Conservation (phyloP, 1,140 invertebrate genomes). For the Tetramorium simillimum region DNA sequence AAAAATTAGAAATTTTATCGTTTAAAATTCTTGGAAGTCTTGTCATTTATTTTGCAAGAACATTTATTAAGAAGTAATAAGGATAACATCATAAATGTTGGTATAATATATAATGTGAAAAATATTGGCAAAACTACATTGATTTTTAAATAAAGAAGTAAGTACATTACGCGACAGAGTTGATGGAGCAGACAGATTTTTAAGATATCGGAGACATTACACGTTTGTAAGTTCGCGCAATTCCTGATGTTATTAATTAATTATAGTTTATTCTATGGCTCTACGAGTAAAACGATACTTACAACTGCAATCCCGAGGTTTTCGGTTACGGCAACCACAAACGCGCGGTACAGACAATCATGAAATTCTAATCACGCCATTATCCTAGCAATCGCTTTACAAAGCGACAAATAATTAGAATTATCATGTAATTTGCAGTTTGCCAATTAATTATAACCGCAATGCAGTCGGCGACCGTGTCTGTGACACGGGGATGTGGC, state of each 20-base stretch:
- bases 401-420: constrained; percentile 61
- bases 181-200: not conserved
- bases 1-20: not conserved
- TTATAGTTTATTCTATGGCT: constrained; percentile 4
- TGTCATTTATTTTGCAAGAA: not conserved
- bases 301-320: constrained; percentile 4
- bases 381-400: constrained; percentile 56
- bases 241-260: constrained; percentile 33
- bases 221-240: not conserved
- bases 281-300: constrained; percentile 14
- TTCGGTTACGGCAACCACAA: constrained; percentile 25
- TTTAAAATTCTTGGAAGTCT: not conserved
- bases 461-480: constrained; percentile 19
- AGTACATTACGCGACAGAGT: not conserved
- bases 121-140: not conserved
- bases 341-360: constrained; percentile 39
- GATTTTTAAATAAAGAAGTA: not conserved
- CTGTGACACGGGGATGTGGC: constrained; percentile 4
- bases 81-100: not conserved
- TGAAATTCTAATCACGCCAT: constrained; percentile 57
- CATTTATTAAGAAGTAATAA: not conserved
- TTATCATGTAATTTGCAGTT: constrained; percentile 61
- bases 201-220: not conserved
- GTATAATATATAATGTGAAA: not conserved
- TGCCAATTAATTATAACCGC: constrained; percentile 60